phyloP scores from a whole-genome alignment of 2,888 invertebrate genomes.

The Hemicrepidius hirtus region DNA sequence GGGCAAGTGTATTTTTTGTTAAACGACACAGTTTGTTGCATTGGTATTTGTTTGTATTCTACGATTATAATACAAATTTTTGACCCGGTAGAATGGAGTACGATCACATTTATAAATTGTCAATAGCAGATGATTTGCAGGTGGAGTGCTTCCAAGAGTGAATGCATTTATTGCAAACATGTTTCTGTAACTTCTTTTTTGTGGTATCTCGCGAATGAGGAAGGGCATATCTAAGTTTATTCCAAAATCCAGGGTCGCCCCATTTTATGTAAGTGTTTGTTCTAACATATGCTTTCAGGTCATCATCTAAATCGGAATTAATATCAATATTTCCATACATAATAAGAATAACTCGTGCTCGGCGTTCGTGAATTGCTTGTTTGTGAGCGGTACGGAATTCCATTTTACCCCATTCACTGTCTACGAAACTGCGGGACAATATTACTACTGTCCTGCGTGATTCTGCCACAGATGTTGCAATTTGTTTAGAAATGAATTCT shows the following conservation, averaged over 20 bases:
- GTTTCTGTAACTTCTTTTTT: not conserved
- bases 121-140: constrained; percentile 50
- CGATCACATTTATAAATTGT: constrained; percentile 57
- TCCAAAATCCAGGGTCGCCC: constrained; percentile 90
- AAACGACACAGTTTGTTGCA: too few relatives aligned
- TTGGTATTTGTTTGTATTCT: too few relatives aligned
- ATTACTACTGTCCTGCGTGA: too few relatives aligned
- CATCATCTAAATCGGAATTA: constrained; percentile 77
- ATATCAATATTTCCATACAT: constrained; percentile 82
- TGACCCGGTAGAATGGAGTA: too few relatives aligned
- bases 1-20: too few relatives aligned
- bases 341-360: constrained; percentile 83
- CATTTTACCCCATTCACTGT: too few relatives aligned
- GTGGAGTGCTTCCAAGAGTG: constrained; percentile 61
- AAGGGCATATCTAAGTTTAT: too few relatives aligned
- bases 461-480: too few relatives aligned
- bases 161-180: constrained; percentile 51
- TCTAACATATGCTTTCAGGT: constrained; percentile 81
- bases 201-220: constrained; percentile 68
- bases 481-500: too few relatives aligned
- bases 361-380: constrained; percentile 78
- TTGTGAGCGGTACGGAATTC: constrained; percentile 84
- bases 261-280: constrained; percentile 88
- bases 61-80: too few relatives aligned
- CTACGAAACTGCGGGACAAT: too few relatives aligned